Percentiles rank a stretch among this genome's conserved stretches.
These are phyloP conservation scores for Amphimedon queenslandica DNA, from an alignment of 37 sponge, comb jelly and placozoan species.

Conservation along the genomic window DNA sequence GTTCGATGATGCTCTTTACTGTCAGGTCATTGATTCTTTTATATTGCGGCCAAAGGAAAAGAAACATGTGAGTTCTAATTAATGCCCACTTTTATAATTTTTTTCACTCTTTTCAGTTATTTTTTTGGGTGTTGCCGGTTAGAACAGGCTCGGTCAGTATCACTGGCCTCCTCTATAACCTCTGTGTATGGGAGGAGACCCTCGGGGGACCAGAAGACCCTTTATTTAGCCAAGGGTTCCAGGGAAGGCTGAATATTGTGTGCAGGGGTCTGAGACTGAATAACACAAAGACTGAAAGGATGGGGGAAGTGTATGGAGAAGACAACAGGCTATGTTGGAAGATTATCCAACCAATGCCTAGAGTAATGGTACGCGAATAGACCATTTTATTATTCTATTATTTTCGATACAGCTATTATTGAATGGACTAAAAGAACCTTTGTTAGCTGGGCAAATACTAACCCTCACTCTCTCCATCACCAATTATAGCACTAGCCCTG, in stretches of 20 bases:
- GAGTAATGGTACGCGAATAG: slow-evolving; percentile 46
- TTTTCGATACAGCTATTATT: neutral
- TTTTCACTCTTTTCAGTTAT: slow-evolving; percentile 15
- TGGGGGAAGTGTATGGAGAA: slow-evolving; percentile 34
- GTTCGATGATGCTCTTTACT: too few species aligned
- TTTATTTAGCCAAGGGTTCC: slow-evolving; percentile 36
- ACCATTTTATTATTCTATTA: neutral
- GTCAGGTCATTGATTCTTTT: slow-evolving; percentile 35
- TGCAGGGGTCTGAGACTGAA: slow-evolving; percentile 59
- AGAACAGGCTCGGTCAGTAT: slow-evolving; percentile 48
- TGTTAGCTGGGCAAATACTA: neutral
- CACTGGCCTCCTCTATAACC: slow-evolving; percentile 49
- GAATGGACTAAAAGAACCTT: neutral
- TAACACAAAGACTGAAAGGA: slow-evolving; percentile 39
- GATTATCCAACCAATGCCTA: slow-evolving; percentile 64
- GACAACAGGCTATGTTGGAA: slow-evolving; percentile 77
- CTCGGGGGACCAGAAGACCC: neutral
- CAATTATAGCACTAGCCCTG: neutral
- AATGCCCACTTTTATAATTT: neutral
- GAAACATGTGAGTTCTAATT: slow-evolving; percentile 20
- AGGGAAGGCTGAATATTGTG: slow-evolving; percentile 42
- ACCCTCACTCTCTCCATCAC: neutral
- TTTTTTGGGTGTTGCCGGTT: slow-evolving; percentile 44
- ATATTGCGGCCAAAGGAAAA: slow-evolving; percentile 31
- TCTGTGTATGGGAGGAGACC: slow-evolving; percentile 20